Base-by-base conservation (phyloP, 2,888 invertebrate genomes). In the Ophonus ardosiacus region DNA sequence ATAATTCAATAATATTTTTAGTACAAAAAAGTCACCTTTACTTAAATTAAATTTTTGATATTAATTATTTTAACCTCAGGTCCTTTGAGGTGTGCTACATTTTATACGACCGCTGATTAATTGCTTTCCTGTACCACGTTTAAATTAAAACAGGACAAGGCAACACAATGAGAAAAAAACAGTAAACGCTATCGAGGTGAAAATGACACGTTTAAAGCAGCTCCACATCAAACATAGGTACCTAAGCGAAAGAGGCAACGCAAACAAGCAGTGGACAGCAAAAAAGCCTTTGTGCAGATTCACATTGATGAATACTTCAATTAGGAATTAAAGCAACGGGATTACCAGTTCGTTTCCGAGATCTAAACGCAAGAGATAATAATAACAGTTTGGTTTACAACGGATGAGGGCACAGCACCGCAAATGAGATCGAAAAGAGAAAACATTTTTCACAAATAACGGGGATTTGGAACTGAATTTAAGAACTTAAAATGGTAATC, bases 291-390 rank as follows among this genome's bases (percentile, higher is more conserved):
- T 63, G 81, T 63, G 57, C 15, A 81, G 51, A 81, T 81, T 81
- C 81, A 24, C 65, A 81, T 68, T 68, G 68, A 81, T 43, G 68
- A 81, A 51, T 81, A 38, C 65, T 81, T 81, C 68, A 81, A 81
- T 81, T 81, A 81, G 51, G 81, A 81, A 81, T 68, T 81, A 81
- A 81, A 63, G 65, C 81, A 43, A 51, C n/a, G 65, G 65, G 68
- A 68, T 81, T 81, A 81, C 68, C 81, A 56, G 68, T 81, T 68
- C 68, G 65, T 68, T 81, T 81, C 40, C 65, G 81, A 51, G 65
- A 81, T 51, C 71, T 63, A 13, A 63, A 63, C 63, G 63, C 21
- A 13, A 15, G 17, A 68, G 68, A 81, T 81, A 68, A 68, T 81
- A 81, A 81, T 68, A 68, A 68, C 68, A 38, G 24, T 68, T 68